Evolutionary conservation across 23 tunicate species (phyloP), one percentile per base, ranked within the genome.

Genomic region (Ciona savignyi): DNA sequence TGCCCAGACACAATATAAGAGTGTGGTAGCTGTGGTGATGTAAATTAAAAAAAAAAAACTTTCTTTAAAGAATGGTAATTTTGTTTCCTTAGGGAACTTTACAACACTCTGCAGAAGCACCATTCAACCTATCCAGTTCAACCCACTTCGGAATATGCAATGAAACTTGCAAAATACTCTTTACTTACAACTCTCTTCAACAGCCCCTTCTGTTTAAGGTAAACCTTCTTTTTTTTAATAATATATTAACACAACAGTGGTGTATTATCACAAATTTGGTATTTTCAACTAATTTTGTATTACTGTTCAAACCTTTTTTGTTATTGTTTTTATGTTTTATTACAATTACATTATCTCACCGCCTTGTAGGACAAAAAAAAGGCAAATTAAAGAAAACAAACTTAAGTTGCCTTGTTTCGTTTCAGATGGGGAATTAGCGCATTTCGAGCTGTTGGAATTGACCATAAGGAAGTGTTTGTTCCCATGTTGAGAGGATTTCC

Each of bases 401-500:
- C 11, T 65, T 9, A 65, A 23, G 23, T 0, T 70, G 74, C 60
- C 24, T 0, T 29, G 0, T 32, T 32, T 32, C 0, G 4, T 32
- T 75, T 23, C 33, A 84, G 89, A 32, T 65, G 30, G 27, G 82
- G 75, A 20, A 35, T 80, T 25, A 33, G 67, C 1, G 24, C 51
- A 33, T 70, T 71, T 1, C 64, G 78, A 32, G 25, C 69, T 22
- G n/a, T 77, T 35, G 82, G 89, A 3, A n/a, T 71, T 6, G 78
- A 84, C 68, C 89, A 84, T 73, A 84, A 77, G 71, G 73, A 71
- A 33, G 35, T 84, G 27, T 77, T 84, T 48, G 74, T 77, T 64
- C 78, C 89, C 2, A 29, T 84, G 72, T 29, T 84, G 1, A 28
- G 89, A 30, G 82, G 89, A 1, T 84, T 84, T 71, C 89, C 82